These are phyloP conservation scores for Ridgeia piscesae DNA, from an alignment of 1,140 invertebrate species.

Conservation along the genomic window DNA sequence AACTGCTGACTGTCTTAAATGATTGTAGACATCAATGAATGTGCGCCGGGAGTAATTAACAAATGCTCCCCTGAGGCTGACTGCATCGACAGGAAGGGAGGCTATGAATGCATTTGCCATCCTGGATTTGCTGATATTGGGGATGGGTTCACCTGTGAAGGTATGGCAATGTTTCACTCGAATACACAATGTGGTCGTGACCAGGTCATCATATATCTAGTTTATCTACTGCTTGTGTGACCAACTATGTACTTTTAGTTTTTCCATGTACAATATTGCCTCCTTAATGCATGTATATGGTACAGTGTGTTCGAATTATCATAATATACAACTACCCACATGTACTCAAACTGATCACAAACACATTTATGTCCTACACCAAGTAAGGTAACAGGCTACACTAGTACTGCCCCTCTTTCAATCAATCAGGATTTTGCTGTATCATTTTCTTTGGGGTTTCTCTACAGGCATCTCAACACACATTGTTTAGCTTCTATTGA, in stretches of 20 bases:
- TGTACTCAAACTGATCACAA: no score
- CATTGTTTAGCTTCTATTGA: no score
- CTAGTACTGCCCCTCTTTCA: no score
- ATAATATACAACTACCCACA: no score
- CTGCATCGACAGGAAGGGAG: neutral
- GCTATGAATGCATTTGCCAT: neutral
- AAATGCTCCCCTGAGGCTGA: neutral
- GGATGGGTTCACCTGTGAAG: neutral
- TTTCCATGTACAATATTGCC: no score
- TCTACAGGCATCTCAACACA: no score
- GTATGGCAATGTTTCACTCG: neutral
- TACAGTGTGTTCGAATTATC: no score
- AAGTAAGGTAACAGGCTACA: no score
- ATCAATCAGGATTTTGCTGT: no score
- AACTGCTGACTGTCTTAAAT: neutral
- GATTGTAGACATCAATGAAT: neutral
- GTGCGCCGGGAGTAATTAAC: neutral
- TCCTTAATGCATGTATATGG: no score
- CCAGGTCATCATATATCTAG: neutral
- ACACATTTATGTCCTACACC: no score
- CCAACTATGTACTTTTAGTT: neutral
- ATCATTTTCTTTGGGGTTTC: no score
- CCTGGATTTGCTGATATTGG: neutral
- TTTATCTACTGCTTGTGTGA: neutral
- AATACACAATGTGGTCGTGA: neutral